Conservation (phyloP, 2,797 vertebrate species). For the Cirrhinus molitorella region DNA sequence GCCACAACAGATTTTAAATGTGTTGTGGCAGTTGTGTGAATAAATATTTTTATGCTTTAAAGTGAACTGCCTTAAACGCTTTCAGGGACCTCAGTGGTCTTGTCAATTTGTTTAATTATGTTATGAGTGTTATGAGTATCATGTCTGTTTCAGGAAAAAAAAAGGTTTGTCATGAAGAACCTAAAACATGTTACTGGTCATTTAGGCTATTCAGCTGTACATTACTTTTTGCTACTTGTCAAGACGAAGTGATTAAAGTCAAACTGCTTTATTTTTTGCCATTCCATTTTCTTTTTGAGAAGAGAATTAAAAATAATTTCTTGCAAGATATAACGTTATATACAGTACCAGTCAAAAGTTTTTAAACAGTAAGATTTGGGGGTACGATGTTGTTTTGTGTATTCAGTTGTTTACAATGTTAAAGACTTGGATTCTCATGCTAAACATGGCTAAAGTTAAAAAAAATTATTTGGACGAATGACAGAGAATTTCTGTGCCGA, state of each 20-base stretch:
- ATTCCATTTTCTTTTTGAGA: not conserved
- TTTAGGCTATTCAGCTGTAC: not conserved
- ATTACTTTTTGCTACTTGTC: not conserved
- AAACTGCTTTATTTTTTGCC: not conserved
- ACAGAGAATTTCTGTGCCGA: too few relatives aligned
- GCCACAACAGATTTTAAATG: not conserved
- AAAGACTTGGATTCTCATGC: too few relatives aligned
- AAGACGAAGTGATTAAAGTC: not conserved
- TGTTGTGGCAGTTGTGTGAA: constrained; percentile 14
- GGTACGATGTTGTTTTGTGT: too few relatives aligned
- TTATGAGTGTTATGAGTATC: not conserved
- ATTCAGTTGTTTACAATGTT: too few relatives aligned
- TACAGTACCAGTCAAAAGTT: too few relatives aligned
- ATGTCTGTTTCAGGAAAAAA: not conserved
- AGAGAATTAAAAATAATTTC: not conserved
- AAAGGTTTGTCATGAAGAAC: not conserved
- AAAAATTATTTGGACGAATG: too few relatives aligned
- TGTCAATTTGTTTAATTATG: not conserved
- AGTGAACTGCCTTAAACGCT: not conserved
- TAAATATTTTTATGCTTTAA: constrained; percentile 9
- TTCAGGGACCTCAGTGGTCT: not conserved
- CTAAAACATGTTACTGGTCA: not conserved
- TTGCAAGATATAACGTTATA: too few relatives aligned
- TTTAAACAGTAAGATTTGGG: too few relatives aligned
- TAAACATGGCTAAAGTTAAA: too few relatives aligned